Base-by-base conservation (phyloP, 2,797 vertebrate species). In the Parauchenoglanis ngamensis region DNA sequence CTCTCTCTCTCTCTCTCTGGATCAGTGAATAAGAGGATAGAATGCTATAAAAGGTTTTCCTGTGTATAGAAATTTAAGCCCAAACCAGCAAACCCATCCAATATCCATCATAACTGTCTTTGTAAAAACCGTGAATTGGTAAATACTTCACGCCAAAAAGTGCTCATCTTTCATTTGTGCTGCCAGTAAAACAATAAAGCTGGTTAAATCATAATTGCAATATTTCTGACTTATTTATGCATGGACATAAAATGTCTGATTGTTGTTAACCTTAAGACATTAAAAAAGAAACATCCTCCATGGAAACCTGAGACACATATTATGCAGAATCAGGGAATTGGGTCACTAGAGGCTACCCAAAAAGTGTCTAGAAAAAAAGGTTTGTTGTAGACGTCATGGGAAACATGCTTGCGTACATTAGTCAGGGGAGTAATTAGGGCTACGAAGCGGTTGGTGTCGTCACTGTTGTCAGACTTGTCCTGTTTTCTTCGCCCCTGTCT, bases 301-400 rank as follows among this genome's bases (percentile, higher is more conserved):
- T 11, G 40, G 63, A 85, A 63, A 72, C 3, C 44, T 61, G 75
- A 83, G 44, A 86, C 44, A 84, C 35, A 67, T 46, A 1, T 49
- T 81, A 44, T 19, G 35, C 28, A 73, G 79, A 91, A 91, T 63
- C 25, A 73, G 89, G 87, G 89, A 90, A 89, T 78, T 89, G 79
- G 89, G 88, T 88, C 88, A 89, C 83, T n/a, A 4, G 21, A 63
- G 35, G 78, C 76, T 78, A 23, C 54, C 28, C 11, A 54, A 85
- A 40, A 68, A 65, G 54, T 11, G 19, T 12, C 11, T 73, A 80
- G 63, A 75, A 90, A 81, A 75, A 88, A 86, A 86, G 35, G 2
- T 40, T 79, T 57, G 81, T 67, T 85, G 84, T 77, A 87, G 85
- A 76, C 85, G 83, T 83, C 17, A 70, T 83, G 82, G 72, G 63